A percentile compares a stretch with the other conserved stretches of the same genome.
Conservation (phyloP, 2,797 vertebrate species). For the Chaenodraco wilsoni region DNA sequence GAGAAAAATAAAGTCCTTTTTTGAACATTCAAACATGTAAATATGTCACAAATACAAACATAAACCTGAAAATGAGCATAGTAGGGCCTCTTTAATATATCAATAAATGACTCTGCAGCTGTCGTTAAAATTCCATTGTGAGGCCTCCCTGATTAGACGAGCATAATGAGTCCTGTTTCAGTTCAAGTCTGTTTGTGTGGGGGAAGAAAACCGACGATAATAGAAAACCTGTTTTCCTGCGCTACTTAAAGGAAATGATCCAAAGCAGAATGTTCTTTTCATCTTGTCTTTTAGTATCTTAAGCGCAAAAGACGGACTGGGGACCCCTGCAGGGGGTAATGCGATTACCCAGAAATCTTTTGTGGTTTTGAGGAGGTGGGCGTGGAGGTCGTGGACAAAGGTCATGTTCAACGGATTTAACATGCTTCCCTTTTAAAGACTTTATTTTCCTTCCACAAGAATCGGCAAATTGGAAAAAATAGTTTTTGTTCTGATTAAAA, state of each 20-base stretch:
- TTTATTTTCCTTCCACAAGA: conserved; percentile 24
- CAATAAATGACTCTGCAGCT: conserved; percentile 58
- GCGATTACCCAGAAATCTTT: conserved; percentile 64
- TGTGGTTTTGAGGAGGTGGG: conserved; percentile 47
- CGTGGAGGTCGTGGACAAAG: conserved; percentile 31
- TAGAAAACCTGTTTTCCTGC: neutral
- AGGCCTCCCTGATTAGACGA: conserved; percentile 45
- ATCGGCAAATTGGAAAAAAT: neutral
- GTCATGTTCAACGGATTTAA: conserved; percentile 50
- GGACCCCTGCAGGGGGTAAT: conserved; percentile 67
- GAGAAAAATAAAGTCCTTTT: too few species aligned
- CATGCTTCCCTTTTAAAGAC: conserved; percentile 32
- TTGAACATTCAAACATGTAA: too few species aligned
- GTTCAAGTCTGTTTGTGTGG: neutral
- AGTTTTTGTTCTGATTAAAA: conserved; percentile 10
- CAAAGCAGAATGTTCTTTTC: conserved; percentile 11
- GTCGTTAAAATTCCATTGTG: conserved; percentile 45
- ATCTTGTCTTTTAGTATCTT: neutral
- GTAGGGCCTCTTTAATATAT: conserved; percentile 36
- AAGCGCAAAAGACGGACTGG: conserved; percentile 20
- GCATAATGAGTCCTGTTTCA: neutral
- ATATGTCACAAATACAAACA: too few species aligned
- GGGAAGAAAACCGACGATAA: conserved; percentile 8
- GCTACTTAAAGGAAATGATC: conserved; percentile 12
- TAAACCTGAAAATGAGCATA: too few species aligned